Evolutionary conservation across 1,140 invertebrate genomes (phyloP).

Genomic region (Drosophila auraria): DNA sequence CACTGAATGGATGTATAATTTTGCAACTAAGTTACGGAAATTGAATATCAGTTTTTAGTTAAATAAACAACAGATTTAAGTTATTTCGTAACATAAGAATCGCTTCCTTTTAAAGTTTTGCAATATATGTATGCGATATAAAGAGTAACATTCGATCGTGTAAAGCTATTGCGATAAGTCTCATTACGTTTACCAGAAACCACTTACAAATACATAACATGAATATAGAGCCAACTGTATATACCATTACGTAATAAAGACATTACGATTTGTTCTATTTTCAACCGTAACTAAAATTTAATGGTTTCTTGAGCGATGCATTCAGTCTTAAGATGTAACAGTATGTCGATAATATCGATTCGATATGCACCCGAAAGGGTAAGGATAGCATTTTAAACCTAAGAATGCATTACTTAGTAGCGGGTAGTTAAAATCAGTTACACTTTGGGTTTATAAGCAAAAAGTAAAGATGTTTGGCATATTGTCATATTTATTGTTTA

Average conservation of each 20-base stretch:
- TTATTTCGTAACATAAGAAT: constrained; percentile 17
- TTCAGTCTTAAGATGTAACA: no score
- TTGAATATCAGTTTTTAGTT: constrained; percentile 39
- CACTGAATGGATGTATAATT: constrained; percentile 56
- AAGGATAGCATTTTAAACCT: no score
- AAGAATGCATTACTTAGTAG: no score
- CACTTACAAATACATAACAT: constrained; percentile 25
- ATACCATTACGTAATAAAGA: constrained; percentile 42
- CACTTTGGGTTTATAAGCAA: neutral
- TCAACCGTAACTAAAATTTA: constrained; percentile 16
- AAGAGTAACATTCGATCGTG: constrained; percentile 34
- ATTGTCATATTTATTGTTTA: constrained; percentile 39
- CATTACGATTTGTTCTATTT: constrained; percentile 47
- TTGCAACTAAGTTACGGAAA: constrained; percentile 40
- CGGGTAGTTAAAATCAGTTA: neutral
- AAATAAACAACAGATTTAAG: constrained; percentile 27
- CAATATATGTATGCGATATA: constrained; percentile 34
- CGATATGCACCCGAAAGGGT: neutral
- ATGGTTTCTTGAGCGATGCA: neutral
- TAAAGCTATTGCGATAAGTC: constrained; percentile 61
- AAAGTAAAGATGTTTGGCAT: neutral
- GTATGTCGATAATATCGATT: neutral
- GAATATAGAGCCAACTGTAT: constrained; percentile 44
- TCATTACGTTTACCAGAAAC: constrained; percentile 67
- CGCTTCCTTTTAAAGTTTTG: constrained; percentile 41